phyloP scores from a whole-genome alignment of 2,113 vertebrate species.

The Candoia aspera region DNA sequence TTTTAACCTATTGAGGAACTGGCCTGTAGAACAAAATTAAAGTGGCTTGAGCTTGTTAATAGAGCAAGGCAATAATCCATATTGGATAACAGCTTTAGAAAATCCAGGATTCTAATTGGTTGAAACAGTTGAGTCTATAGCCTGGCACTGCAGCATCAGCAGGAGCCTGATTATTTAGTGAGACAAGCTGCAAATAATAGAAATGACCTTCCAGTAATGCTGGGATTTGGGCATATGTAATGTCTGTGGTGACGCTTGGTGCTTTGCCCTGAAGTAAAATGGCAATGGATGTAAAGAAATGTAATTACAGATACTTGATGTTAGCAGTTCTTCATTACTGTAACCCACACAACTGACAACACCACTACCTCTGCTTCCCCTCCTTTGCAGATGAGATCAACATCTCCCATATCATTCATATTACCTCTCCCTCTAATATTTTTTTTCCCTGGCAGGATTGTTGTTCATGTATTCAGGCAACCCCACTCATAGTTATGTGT shows the following conservation, averaged over 20 bases:
- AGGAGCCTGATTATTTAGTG: background rate
- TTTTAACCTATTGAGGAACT: background rate
- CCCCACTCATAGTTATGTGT: background rate
- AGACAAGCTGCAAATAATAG: background rate
- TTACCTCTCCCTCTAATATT: background rate
- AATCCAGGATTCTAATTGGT: constrained; percentile 8
- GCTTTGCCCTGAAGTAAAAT: background rate
- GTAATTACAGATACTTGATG: background rate
- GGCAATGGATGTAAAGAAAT: background rate
- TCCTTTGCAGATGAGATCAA: background rate
- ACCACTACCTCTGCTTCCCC: background rate
- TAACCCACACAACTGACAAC: background rate
- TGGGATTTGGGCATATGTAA: rapidly evolving
- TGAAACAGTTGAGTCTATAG: background rate
- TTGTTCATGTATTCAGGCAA: background rate
- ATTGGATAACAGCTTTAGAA: background rate
- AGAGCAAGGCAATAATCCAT: constrained; percentile 34
- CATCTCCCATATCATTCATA: background rate
- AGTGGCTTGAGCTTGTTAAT: constrained; percentile 18
- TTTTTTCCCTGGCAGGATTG: background rate
- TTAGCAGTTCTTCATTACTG: background rate
- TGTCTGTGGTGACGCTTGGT: background rate
- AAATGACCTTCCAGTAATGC: background rate
- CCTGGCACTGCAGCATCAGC: rapidly evolving
- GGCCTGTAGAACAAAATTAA: constrained; percentile 5